Conservation (phyloP, 2,113 vertebrate genomes). For the Eidolon helvum region DNA sequence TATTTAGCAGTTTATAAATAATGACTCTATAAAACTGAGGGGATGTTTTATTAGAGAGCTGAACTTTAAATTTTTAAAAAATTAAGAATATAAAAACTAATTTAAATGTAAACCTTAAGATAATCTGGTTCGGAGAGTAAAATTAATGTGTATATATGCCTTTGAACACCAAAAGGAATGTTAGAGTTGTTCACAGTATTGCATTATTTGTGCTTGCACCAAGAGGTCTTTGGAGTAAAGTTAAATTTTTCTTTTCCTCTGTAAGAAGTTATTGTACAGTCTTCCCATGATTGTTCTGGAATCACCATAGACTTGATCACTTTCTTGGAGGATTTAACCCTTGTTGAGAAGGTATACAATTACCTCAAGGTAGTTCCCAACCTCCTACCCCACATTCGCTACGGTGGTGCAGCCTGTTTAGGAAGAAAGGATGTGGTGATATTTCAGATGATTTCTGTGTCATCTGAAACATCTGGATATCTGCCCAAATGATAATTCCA, state of each 20-base stretch:
- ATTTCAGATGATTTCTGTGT: not conserved
- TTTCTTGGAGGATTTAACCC: not conserved
- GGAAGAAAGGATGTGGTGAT: not conserved
- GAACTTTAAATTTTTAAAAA: not conserved
- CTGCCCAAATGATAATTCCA: not conserved
- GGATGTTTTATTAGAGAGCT: not conserved
- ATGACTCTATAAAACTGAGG: not conserved
- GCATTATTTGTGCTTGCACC: not conserved
- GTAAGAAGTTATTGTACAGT: not conserved
- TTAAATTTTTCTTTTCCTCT: not conserved
- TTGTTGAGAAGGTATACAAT: not conserved
- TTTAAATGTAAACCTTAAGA: not conserved
- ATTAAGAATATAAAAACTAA: not conserved
- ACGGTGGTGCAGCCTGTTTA: not conserved
- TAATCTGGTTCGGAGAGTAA: not conserved
- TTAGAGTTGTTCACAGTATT: not conserved
- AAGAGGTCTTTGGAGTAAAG: not conserved
- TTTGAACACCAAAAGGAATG: not conserved
- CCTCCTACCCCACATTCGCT: not conserved
- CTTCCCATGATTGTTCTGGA: constrained; percentile 1
- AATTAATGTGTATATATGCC: not conserved
- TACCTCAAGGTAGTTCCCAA: not conserved
- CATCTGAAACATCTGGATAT: not conserved
- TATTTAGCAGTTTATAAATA: not conserved
- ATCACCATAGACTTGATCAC: not conserved